These are phyloP conservation scores for Koerneria pararmatus DNA, from an alignment of 2,888 invertebrate species.

Conservation along the genomic window DNA sequence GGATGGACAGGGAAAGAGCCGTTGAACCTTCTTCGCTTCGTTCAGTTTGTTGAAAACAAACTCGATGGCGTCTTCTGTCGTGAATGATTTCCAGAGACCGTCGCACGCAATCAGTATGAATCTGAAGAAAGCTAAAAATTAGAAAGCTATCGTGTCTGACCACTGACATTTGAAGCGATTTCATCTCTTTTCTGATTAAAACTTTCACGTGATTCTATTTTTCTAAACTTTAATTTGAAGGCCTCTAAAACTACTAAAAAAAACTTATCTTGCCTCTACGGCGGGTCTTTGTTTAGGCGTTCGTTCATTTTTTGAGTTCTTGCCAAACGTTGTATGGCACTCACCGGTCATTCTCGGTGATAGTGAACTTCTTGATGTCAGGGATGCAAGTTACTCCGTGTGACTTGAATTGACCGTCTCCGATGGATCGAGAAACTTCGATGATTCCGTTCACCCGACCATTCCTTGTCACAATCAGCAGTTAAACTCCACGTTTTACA, in stretches of 20 bases:
- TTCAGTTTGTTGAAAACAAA: conserved; percentile 38
- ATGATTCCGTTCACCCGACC: conserved; percentile 61
- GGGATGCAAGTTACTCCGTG: conserved; percentile 64
- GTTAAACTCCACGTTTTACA: neutral
- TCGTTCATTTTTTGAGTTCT: too few species aligned
- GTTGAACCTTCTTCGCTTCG: conserved; percentile 28
- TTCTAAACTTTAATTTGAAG: too few species aligned
- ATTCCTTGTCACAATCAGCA: conserved; percentile 45
- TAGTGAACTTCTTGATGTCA: conserved; percentile 63
- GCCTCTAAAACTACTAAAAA: too few species aligned
- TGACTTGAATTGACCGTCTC: conserved; percentile 65
- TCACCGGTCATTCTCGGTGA: conserved; percentile 63
- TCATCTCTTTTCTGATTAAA: too few species aligned
- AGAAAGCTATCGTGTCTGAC: neutral
- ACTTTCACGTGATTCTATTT: too few species aligned
- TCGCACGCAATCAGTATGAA: conserved; percentile 65
- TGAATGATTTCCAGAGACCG: conserved; percentile 66
- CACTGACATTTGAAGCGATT: too few species aligned
- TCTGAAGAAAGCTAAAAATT: conserved; percentile 50
- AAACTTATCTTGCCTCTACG: too few species aligned
- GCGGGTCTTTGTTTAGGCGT: too few species aligned
- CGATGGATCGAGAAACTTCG: conserved; percentile 65
- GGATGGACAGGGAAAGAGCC: conserved; percentile 6
- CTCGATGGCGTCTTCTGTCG: conserved; percentile 61
- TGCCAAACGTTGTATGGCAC: too few species aligned